These are phyloP conservation scores for Pseudolycoriella hygida DNA, from an alignment of 2,888 invertebrate species.

Conservation along the genomic window DNA sequence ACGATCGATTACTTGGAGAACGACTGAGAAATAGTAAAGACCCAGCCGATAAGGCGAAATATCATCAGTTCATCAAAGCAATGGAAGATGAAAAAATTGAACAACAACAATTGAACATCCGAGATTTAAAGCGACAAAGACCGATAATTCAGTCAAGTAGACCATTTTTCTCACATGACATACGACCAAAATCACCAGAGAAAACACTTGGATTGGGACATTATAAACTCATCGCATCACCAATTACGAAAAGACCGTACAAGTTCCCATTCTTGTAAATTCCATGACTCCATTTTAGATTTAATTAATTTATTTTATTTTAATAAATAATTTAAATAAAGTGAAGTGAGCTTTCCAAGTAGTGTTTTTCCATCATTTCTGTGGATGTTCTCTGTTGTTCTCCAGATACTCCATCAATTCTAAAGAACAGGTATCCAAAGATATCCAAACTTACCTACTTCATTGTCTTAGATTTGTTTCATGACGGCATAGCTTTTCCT, in stretches of 20 bases:
- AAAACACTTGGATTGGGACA: neutral
- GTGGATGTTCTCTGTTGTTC: too few relatives aligned
- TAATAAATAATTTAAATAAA: too few relatives aligned
- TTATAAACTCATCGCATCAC: neutral
- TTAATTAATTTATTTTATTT: too few relatives aligned
- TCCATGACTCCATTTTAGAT: too few relatives aligned
- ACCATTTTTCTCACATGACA: neutral
- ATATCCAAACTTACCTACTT: too few relatives aligned
- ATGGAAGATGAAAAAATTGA: constrained; percentile 1
- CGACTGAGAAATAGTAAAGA: neutral
- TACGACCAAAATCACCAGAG: neutral
- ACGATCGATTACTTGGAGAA: neutral
- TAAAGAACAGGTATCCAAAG: too few relatives aligned
- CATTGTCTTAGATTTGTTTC: too few relatives aligned
- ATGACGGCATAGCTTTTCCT: too few relatives aligned
- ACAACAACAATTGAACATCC: neutral
- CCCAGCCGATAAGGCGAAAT: neutral
- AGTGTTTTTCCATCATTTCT: too few relatives aligned
- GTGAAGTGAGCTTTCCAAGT: too few relatives aligned
- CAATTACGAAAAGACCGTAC: neutral
- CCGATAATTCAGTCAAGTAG: neutral
- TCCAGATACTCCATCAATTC: too few relatives aligned
- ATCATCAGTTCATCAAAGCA: neutral
- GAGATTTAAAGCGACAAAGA: neutral
- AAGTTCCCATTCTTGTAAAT: neutral